Percentiles rank a stretch among this genome's conserved stretches.
Conservation (phyloP, 1,140 invertebrate species). For the Temnothorax longispinosus region DNA sequence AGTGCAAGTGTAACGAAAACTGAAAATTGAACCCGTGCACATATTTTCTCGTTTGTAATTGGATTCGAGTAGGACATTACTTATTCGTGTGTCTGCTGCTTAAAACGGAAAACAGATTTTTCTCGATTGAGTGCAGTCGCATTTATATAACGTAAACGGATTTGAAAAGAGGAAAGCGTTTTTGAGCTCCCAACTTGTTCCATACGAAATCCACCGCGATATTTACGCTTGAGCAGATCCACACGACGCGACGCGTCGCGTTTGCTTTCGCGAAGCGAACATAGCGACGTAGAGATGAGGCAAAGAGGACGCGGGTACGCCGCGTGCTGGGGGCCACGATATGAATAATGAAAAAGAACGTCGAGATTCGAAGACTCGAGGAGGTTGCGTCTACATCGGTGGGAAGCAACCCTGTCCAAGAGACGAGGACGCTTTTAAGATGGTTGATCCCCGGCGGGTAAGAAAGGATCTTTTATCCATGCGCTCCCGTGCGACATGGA, state of each 20-base stretch:
- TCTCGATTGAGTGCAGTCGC: background rate
- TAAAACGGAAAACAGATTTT: background rate
- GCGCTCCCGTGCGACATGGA: background rate
- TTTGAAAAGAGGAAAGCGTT: background rate
- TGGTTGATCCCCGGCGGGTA: slow-evolving; percentile 17
- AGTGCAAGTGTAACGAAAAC: too few species aligned
- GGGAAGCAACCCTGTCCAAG: slow-evolving; percentile 19
- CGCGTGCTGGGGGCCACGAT: slow-evolving; percentile 12
- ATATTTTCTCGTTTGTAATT: background rate
- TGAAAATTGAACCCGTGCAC: too few species aligned
- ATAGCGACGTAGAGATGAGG: background rate
- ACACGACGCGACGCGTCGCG: background rate
- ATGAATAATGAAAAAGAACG: slow-evolving; percentile 69
- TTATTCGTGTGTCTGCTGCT: background rate
- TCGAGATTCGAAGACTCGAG: slow-evolving; percentile 36
- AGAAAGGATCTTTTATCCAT: slow-evolving; percentile 6
- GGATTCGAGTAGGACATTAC: too few species aligned
- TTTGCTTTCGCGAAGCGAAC: slow-evolving; percentile 40
- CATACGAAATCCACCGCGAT: slow-evolving; percentile 48
- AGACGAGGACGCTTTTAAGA: slow-evolving; percentile 1
- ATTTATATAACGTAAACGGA: background rate
- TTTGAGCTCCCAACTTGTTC: slow-evolving; percentile 39
- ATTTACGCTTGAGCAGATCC: slow-evolving; percentile 45
- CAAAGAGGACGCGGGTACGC: background rate
- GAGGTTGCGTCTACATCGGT: slow-evolving; percentile 57